These are phyloP conservation scores for Sesia bembeciformis DNA, from an alignment of 2,888 invertebrate genomes.

Conservation along the genomic window DNA sequence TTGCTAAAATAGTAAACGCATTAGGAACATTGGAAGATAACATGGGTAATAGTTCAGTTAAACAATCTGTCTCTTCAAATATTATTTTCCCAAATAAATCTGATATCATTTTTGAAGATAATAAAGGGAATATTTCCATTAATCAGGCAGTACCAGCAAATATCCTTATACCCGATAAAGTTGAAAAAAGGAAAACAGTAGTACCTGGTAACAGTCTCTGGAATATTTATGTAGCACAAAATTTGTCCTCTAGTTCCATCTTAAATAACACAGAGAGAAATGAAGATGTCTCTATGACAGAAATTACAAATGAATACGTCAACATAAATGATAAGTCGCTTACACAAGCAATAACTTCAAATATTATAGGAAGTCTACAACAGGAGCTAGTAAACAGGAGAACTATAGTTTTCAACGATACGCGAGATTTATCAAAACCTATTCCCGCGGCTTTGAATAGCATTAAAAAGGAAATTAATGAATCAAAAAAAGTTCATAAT, in stretches of 20 bases:
- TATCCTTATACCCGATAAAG: neutral
- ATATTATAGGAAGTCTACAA: neutral
- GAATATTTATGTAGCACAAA: no score
- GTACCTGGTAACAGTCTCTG: no score
- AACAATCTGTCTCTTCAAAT: conserved; percentile 15
- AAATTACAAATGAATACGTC: conserved; percentile 5
- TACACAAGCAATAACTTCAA: neutral
- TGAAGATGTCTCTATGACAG: conserved; percentile 22
- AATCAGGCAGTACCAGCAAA: neutral
- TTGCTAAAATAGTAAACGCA: neutral
- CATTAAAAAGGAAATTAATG: neutral
- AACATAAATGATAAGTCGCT: neutral
- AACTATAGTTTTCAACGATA: no score
- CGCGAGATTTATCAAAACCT: no score
- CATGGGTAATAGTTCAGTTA: conserved; percentile 15
- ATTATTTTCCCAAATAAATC: conserved; percentile 3
- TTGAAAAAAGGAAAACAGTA: neutral
- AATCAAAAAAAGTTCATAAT: neutral
- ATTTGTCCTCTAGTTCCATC: neutral
- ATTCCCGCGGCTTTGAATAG: no score
- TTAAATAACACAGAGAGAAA: neutral
- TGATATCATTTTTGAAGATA: no score
- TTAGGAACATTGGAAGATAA: conserved; percentile 9
- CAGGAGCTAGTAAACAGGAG: neutral
- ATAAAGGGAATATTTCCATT: neutral